Conservation (phyloP, 37 sponge, comb jelly and placozoan species). For the Cliona cf. orientalis region DNA sequence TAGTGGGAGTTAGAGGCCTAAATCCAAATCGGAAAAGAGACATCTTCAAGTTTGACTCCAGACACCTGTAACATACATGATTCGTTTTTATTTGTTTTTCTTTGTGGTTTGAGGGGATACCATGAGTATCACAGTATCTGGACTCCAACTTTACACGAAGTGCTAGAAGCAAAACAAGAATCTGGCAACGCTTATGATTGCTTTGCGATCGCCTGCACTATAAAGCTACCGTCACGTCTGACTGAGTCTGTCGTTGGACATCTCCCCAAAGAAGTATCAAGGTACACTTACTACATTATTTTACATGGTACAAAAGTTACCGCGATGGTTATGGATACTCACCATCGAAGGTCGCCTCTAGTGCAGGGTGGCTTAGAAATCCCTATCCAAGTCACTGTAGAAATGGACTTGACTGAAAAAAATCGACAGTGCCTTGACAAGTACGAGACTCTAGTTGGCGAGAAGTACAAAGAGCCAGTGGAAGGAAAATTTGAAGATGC, state of each 20-base stretch:
- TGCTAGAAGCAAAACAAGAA: conserved; percentile 13
- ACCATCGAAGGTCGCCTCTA: conserved; percentile 31
- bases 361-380: conserved; percentile 50
- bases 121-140: conserved; percentile 33
- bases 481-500: conserved; percentile 9
- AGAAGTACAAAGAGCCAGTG: conserved; percentile 8
- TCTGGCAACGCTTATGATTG: conserved; percentile 23
- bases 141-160: conserved; percentile 31
- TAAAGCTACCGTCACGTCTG: conserved; percentile 8
- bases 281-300: conserved; percentile 36
- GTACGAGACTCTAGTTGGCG: conserved; percentile 3
- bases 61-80: no score
- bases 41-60: no score
- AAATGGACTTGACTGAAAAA: neutral
- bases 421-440: neutral
- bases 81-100: conserved; percentile 7
- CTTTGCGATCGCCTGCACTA: conserved; percentile 36
- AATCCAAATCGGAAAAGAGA: conserved; percentile 56
- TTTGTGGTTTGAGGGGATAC: conserved; percentile 54
- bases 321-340: neutral
- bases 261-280: conserved; percentile 41
- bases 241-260: conserved; percentile 43
- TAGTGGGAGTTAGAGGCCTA: neutral
- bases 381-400: neutral
- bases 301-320: conserved; percentile 43